Conservation (phyloP, 1,140 invertebrate species). For the Drosophila pruinosa region DNA sequence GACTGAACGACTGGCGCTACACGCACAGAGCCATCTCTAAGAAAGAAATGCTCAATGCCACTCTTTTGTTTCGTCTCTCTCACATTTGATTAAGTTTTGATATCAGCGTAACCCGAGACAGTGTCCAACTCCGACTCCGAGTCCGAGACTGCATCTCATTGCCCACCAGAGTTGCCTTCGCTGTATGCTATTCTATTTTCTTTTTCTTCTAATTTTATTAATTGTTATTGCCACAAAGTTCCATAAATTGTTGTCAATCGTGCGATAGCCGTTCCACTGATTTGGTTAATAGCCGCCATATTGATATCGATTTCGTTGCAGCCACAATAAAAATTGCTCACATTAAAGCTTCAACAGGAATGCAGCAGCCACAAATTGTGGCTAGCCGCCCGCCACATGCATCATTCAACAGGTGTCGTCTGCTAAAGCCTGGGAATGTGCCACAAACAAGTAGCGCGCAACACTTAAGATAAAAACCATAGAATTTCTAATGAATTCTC, state of each 20-base stretch:
- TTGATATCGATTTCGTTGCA: conserved; percentile 72
- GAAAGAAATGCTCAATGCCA: conserved; percentile 26
- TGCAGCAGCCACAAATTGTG: conserved; percentile 39
- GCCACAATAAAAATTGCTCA: conserved; percentile 73
- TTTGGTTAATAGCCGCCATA: conserved; percentile 77
- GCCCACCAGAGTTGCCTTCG: conserved; percentile 45
- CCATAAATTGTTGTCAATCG: conserved; percentile 60
- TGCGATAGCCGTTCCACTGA: conserved; percentile 67
- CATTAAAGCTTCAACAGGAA: conserved; percentile 49
- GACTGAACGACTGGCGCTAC: conserved; percentile 64
- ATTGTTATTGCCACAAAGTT: conserved; percentile 73
- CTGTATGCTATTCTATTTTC: conserved; percentile 13
- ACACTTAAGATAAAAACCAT: conserved; percentile 25
- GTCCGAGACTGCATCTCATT: conserved; percentile 36
- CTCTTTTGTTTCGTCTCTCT: conserved; percentile 43
- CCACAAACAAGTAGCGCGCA: conserved; percentile 33
- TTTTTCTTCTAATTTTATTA: conserved; percentile 71
- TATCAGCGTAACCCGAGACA: conserved; percentile 59
- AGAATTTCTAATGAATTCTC: conserved; percentile 11
- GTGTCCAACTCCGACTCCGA: neutral
- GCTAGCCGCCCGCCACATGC: conserved; percentile 30
- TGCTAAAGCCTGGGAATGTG: conserved; percentile 6
- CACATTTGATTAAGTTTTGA: conserved; percentile 70
- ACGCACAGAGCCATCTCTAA: conserved; percentile 8
- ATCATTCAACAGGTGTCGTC: conserved; percentile 44